Conservation (phyloP, 1,140 invertebrate species). For the Rhynchophorus ferrugineus region DNA sequence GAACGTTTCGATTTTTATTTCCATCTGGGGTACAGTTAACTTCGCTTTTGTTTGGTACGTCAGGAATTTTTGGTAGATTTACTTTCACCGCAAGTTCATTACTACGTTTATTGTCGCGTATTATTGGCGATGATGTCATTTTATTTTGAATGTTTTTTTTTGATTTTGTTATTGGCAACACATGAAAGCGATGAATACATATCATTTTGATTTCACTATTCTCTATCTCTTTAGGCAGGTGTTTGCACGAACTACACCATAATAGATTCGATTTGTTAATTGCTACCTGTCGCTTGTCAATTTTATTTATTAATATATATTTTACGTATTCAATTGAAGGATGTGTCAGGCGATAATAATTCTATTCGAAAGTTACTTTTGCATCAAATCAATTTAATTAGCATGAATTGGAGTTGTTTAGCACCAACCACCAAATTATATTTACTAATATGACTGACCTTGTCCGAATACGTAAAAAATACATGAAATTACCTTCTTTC, state of each 20-base stretch:
- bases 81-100: neutral
- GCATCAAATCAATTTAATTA: neutral
- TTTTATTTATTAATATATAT: too few relatives aligned
- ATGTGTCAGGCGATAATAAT: too few relatives aligned
- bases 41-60: neutral
- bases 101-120: neutral
- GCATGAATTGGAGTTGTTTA: neutral
- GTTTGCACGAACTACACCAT: too few relatives aligned
- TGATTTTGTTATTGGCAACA: too few relatives aligned
- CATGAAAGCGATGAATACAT: too few relatives aligned
- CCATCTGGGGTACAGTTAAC: neutral
- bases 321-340: too few relatives aligned
- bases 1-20: neutral
- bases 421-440: conserved; percentile 1
- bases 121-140: neutral
- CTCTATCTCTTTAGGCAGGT: too few relatives aligned
- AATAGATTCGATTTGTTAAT: too few relatives aligned
- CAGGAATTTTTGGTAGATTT: neutral
- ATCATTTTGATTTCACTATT: too few relatives aligned
- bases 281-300: too few relatives aligned
- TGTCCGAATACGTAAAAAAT: neutral
- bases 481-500: neutral
- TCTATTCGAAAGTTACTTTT: too few relatives aligned
- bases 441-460: conserved; percentile 5
- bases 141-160: neutral